A percentile compares a stretch with the other conserved stretches of the same genome.
phyloP scores from a whole-genome alignment of 2,797 vertebrate genomes.

The Xenopus petersii region DNA sequence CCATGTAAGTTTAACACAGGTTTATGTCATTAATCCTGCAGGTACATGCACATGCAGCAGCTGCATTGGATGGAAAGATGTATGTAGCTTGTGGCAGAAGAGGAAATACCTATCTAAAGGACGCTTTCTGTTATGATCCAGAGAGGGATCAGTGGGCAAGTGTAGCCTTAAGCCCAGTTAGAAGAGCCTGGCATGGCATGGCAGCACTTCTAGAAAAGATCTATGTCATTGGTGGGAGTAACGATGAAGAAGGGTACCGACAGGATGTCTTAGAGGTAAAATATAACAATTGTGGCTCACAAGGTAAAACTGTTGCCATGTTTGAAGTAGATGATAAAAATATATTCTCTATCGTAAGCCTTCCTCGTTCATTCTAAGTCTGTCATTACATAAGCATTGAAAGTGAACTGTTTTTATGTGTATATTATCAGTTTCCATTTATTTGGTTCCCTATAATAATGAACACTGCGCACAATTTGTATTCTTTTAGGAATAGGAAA shows the following conservation, averaged over 20 bases:
- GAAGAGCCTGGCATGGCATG: conserved; percentile 92
- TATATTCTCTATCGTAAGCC: no score
- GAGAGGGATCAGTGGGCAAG: conserved; percentile 72
- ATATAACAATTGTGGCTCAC: neutral
- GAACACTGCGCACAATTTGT: no score
- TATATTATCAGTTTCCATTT: no score
- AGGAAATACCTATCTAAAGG: conserved; percentile 80
- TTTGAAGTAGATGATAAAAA: no score
- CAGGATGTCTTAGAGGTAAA: conserved; percentile 82
- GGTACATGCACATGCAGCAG: conserved; percentile 91
- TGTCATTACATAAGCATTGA: no score
- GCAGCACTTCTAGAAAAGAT: conserved; percentile 76
- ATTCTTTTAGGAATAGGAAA: no score
- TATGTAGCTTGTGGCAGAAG: conserved; percentile 88
- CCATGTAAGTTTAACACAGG: no score
- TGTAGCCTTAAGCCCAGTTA: conserved; percentile 79
- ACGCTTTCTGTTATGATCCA: conserved; percentile 86
- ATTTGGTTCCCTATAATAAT: no score
- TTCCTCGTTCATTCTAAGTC: no score
- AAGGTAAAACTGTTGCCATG: no score
- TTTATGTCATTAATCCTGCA: conserved; percentile 48
- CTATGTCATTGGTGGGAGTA: conserved; percentile 92
- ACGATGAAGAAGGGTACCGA: conserved; percentile 81
- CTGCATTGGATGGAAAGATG: conserved; percentile 81
- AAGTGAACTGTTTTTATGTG: no score